Evolutionary conservation across 2,797 vertebrate genomes (phyloP).

Genomic region (Galaxias olidus): DNA sequence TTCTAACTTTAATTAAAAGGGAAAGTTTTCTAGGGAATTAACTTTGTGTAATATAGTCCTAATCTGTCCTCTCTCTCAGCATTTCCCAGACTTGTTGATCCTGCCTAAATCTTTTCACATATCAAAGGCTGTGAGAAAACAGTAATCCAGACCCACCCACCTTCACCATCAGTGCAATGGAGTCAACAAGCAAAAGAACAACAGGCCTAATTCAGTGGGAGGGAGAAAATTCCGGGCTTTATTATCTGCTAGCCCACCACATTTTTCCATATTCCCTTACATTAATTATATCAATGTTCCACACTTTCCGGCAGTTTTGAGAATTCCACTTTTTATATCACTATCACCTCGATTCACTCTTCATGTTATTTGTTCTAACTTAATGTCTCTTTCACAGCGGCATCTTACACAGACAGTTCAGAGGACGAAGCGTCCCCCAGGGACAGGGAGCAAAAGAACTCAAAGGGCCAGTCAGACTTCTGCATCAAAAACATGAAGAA

Average conservation of each 20-base stretch:
- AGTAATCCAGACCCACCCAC: conserved; percentile 1
- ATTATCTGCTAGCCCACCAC: too few relatives aligned
- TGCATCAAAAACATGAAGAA: conserved; percentile 92
- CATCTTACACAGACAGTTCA: conserved; percentile 78
- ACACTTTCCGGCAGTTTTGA: too few relatives aligned
- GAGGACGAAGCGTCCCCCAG: conserved; percentile 84
- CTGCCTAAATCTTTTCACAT: conserved; percentile 27
- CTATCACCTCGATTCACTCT: neutral
- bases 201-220: too few relatives aligned
- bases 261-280: too few relatives aligned
- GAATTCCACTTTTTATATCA: too few relatives aligned
- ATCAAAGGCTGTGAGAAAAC: conserved; percentile 41
- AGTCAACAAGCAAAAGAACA: too few relatives aligned
- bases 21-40: conserved; percentile 41
- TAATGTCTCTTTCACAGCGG: conserved; percentile 44
- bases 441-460: conserved; percentile 85
- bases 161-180: neutral
- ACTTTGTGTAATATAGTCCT: conserved; percentile 45
- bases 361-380: neutral
- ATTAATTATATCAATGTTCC: too few relatives aligned
- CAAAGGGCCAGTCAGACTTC: conserved; percentile 84
- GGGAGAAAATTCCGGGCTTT: too few relatives aligned
- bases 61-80: conserved; percentile 38
- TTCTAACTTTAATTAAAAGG: conserved; percentile 44
- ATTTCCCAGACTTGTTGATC: conserved; percentile 47